Percentiles rank a stretch among this genome's conserved stretches.
phyloP scores from a whole-genome alignment of 2,888 invertebrate genomes.

The Coecobrya sp. region DNA sequence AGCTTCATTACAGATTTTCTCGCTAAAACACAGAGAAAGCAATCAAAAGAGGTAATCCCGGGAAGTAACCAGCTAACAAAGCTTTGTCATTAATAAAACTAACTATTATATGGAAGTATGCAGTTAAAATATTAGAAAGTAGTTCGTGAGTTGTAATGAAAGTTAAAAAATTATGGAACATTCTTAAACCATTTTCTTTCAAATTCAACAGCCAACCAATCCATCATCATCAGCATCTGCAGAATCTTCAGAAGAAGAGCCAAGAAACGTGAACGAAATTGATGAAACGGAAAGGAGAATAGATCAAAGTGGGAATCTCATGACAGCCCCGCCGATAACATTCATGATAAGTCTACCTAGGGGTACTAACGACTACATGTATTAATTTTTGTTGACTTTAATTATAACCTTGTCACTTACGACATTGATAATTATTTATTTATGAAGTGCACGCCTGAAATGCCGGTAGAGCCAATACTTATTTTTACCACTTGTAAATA shows the following conservation, averaged over 20 bases:
- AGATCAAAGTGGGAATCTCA: not conserved
- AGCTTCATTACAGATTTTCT: not conserved
- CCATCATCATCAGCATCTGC: not conserved
- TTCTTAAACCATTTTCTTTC: not conserved
- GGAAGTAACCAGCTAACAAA: not conserved
- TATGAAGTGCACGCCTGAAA: too few relatives aligned
- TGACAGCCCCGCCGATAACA: conserved; percentile 30
- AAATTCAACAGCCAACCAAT: not conserved
- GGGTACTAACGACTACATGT: conserved; percentile 65
- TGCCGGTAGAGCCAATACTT: too few relatives aligned
- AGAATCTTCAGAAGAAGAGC: not conserved
- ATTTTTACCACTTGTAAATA: too few relatives aligned
- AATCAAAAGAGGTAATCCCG: not conserved
- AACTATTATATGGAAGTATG: too few relatives aligned
- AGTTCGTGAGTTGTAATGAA: too few relatives aligned
- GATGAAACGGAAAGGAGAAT: not conserved
- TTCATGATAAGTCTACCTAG: conserved; percentile 41
- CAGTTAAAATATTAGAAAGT: too few relatives aligned
- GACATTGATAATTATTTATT: too few relatives aligned
- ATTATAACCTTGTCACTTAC: too few relatives aligned
- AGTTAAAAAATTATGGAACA: too few relatives aligned
- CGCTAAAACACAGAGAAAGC: not conserved
- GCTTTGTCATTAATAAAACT: not conserved
- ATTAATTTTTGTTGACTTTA: conserved; percentile 43
- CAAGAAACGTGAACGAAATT: not conserved